Evolutionary conservation across 2,113 vertebrate genomes (phyloP), one percentile per base, ranked within the genome.

Genomic region (Ploceus nigricollis): DNA sequence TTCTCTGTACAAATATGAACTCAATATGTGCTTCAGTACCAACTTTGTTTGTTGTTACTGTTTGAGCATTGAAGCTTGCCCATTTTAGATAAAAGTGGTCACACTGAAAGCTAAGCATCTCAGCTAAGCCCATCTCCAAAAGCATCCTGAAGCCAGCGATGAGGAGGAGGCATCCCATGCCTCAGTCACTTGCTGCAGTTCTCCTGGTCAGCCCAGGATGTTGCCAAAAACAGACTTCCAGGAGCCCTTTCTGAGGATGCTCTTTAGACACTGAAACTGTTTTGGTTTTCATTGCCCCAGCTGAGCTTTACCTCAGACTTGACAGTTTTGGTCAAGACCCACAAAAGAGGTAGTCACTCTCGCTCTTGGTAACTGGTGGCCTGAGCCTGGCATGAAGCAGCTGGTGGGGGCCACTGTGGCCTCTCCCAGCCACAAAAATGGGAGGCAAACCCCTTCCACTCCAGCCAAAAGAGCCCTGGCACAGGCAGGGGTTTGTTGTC

Each of bases 331-430:
- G 14, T 33, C 15, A 54, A 58, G 54, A 39, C 30, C 35, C 39
- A 54, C 44, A 47, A 21, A 87, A 44, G 27, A 61, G 12, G 31
- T 25, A 8, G 15, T 35, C 23, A 25, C 10, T 61, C 31, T 47
- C 0, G 0, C 14, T 89, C 40, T 70, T 1, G 1, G 24, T 35
- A 37, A 16, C 37, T 30, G 53, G 42, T 58, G 57, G 33, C 35
- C 54, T 61, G 15, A 87, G n/a, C 21, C 22, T 18, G 20, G 51
- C 63, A 40, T 1, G 1, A 35, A 79, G 30, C 24, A 65, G 48
- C 35, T 75, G 42, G n/a, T 75, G 37, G 28, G 30, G 22, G 14
- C 24, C 39, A 65, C 45, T 0, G 0, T 11, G 17, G 61, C 39
- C 65, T 64, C 48, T 64, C 12, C 28, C 28, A n/a, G 10, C 10